Conservation (phyloP, 2,797 vertebrate species). For the Lagocephalus sceleratus region DNA sequence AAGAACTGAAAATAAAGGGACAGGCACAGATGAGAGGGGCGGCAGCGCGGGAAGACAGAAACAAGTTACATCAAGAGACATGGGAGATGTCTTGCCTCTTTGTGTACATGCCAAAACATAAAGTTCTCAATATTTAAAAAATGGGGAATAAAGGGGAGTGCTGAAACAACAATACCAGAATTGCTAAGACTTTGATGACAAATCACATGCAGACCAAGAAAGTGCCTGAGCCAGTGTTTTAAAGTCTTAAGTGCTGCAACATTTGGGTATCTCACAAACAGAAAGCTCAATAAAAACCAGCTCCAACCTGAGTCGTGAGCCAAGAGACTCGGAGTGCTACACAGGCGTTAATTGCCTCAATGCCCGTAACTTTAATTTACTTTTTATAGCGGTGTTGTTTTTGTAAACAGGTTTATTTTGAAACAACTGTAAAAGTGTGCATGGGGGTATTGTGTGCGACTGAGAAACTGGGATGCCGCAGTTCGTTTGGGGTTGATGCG, state of each 20-base stretch:
- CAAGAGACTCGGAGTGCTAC: constrained; percentile 49
- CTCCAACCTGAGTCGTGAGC: constrained; percentile 65
- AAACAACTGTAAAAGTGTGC: constrained; percentile 65
- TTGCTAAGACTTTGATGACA: constrained; percentile 60
- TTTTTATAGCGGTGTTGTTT: constrained; percentile 49
- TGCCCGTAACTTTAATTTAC: constrained; percentile 47
- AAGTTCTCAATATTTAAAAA: too few species aligned
- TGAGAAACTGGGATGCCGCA: constrained; percentile 33
- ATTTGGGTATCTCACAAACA: constrained; percentile 62
- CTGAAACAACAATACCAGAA: constrained; percentile 57
- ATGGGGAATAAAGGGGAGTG: too few species aligned
- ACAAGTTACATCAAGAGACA: too few species aligned
- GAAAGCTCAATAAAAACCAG: constrained; percentile 69
- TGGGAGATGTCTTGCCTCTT: too few species aligned
- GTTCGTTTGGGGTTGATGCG: constrained; percentile 32
- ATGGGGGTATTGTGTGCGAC: constrained; percentile 38
- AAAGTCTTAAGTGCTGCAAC: constrained; percentile 66
- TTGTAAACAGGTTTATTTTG: constrained; percentile 57
- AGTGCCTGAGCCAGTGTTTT: constrained; percentile 52
- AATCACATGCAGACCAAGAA: constrained; percentile 63
- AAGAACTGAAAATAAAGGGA: constrained; percentile 6
- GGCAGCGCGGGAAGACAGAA: neutral
- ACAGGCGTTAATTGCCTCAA: constrained; percentile 64
- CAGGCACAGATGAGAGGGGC: constrained; percentile 16
- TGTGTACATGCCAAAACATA: too few species aligned